phyloP scores from a whole-genome alignment of 2,113 vertebrate species.

The Chlamydotis undulata region DNA sequence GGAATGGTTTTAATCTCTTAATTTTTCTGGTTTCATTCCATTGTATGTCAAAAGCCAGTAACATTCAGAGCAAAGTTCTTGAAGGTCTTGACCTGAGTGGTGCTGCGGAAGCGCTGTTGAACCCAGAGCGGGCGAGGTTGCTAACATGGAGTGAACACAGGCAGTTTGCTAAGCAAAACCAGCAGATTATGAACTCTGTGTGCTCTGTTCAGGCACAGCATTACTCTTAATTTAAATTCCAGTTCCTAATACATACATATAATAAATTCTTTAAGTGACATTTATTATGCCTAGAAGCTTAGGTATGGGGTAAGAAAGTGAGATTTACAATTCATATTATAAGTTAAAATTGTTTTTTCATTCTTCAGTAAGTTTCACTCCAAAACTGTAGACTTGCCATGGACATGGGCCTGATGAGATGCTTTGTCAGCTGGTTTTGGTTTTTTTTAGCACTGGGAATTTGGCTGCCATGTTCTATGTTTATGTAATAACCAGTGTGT shows the following conservation, averaged over 20 bases:
- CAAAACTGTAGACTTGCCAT: background rate
- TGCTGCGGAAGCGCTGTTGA: background rate
- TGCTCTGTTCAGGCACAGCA: background rate
- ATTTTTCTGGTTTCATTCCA: background rate
- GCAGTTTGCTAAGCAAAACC: background rate
- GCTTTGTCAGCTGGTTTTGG: background rate
- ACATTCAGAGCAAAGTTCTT: background rate
- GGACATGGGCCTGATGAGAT: background rate
- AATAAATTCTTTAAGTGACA: background rate
- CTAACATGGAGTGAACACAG: background rate
- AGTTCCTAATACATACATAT: background rate
- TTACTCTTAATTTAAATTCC: background rate
- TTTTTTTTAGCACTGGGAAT: slow-evolving; percentile 1
- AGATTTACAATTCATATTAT: background rate
- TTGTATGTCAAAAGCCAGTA: background rate
- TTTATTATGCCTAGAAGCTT: background rate
- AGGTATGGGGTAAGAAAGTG: background rate
- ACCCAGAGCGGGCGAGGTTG: background rate
- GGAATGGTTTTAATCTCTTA: background rate
- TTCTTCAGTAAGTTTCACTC: background rate
- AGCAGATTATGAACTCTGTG: fast-evolving
- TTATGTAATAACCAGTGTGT: background rate
- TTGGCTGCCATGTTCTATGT: background rate
- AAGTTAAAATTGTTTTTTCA: background rate
- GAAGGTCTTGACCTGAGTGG: background rate